Percentiles rank a stretch among this genome's conserved stretches.
These are phyloP conservation scores for Porites lutea DNA, from an alignment of 64 coral and sea anemone genomes.

Conservation along the genomic window DNA sequence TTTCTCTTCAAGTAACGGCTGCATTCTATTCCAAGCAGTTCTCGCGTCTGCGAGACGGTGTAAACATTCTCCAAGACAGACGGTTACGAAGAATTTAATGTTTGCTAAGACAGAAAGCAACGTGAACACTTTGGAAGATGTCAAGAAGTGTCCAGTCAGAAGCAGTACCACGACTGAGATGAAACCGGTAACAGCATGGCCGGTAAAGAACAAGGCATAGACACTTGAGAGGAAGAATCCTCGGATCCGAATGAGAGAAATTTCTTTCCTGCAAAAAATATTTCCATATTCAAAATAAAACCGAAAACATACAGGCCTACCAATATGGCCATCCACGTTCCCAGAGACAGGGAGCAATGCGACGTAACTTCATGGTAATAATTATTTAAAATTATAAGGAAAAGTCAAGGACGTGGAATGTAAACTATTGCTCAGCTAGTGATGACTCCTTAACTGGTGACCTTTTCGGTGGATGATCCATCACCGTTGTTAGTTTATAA, in stretches of 20 bases:
- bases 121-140: conserved; percentile 61
- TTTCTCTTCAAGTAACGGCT: background rate
- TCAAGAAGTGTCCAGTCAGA: conserved; percentile 48
- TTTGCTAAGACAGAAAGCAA: conserved; percentile 8
- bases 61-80: background rate
- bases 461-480: too few species aligned
- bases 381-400: too few species aligned
- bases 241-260: conserved; percentile 38
- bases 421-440: too few species aligned
- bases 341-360: too few species aligned
- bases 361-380: too few species aligned
- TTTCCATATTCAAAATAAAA: too few species aligned
- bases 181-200: conserved; percentile 4
- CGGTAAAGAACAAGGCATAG: conserved; percentile 8
- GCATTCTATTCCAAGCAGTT: background rate
- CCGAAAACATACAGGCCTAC: too few species aligned
- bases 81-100: conserved; percentile 4
- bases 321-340: too few species aligned
- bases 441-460: too few species aligned
- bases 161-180: conserved; percentile 47
- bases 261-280: conserved; percentile 29
- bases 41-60: background rate
- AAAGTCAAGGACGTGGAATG: too few species aligned
- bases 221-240: conserved; percentile 34
- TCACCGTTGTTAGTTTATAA: too few species aligned